Evolutionary conservation across 2,888 invertebrate species (phyloP), one percentile per base, ranked within the genome.

Genomic region (Callyntrura guangdongensis): DNA sequence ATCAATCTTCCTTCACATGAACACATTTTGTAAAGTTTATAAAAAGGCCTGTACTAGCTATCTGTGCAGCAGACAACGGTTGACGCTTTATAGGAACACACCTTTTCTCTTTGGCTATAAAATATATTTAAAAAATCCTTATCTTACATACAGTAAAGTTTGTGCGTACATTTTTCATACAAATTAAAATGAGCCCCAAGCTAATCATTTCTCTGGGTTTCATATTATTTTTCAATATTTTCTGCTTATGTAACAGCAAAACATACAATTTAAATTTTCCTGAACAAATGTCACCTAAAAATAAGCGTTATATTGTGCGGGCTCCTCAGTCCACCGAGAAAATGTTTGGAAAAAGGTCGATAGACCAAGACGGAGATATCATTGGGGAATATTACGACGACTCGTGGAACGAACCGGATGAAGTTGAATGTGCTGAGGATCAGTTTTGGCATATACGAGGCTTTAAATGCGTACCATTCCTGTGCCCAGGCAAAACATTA

Each of bases 371-470:
- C 0, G 25, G 64, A 64, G 64, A 59, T 5, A 8, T n/a, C n/a
- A 6, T 3, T 22, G 25, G 11, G 14, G 64, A 64, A 25, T 64
- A 25, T 25, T 22, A 64, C 25, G 22, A 64, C 11, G 22, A 25
- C 25, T 25, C 8, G 2, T 11, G 53, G 12, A 9, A 64, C 9
- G 64, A 64, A 64, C 59, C 17, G 6, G 64, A 64, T 1, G 64
- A 64, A 22, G 4, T 6, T 5, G 9, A 64, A 14, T 64, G 64
- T 9, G 6, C 64, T 1, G 64, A 64, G 11, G 64, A 25, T 64
- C 64, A 64, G 14, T 64, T 64, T 25, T 64, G 25, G 22, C 64
- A 64, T 12, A 22, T 64, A 25, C 67, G 36, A 36, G 64, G 67
- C 12, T 17, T 67, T 14, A 8, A 14, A 2, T 67, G 67, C 11